These are phyloP conservation scores for Bolborhynchus lineola DNA, from an alignment of 2,113 vertebrate genomes.

Conservation along the genomic window DNA sequence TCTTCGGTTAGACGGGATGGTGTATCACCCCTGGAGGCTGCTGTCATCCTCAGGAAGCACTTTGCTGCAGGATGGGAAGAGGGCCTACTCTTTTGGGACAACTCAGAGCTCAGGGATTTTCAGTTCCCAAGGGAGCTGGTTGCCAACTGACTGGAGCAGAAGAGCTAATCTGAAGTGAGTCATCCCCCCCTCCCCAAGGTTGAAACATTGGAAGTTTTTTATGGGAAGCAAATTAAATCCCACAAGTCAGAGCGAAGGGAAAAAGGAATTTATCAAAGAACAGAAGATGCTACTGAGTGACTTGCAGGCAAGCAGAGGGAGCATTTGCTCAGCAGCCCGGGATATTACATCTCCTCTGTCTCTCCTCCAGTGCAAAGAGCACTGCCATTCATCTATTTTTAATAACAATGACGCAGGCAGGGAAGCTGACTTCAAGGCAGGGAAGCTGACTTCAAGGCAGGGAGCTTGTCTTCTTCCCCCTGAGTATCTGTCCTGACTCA, in stretches of 20 bases:
- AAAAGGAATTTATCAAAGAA: neutral
- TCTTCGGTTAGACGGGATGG: neutral
- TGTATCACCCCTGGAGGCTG: neutral
- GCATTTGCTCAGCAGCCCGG: neutral
- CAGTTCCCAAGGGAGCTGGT: neutral
- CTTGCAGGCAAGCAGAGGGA: slow-evolving; percentile 11
- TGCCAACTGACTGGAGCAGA: neutral
- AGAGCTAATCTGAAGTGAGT: neutral
- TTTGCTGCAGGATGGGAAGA: neutral
- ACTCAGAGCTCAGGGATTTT: neutral
- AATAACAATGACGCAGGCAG: slow-evolving; percentile 48
- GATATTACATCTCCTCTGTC: neutral
- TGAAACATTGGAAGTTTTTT: neutral
- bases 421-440: slow-evolving; percentile 40
- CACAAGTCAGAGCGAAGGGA: neutral
- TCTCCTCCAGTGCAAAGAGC: neutral
- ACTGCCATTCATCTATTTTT: slow-evolving; percentile 61
- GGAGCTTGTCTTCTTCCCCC: neutral
- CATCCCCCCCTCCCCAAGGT: neutral
- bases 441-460: slow-evolving; percentile 38
- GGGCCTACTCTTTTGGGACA: neutral
- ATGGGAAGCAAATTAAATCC: slow-evolving; percentile 47
- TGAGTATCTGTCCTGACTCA: slow-evolving; percentile 22
- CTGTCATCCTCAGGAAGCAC: neutral
- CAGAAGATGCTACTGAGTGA: neutral